Percentiles rank a stretch among this genome's conserved stretches.
These are phyloP conservation scores for Muscina levida DNA, from an alignment of 2,888 invertebrate genomes.

Conservation along the genomic window DNA sequence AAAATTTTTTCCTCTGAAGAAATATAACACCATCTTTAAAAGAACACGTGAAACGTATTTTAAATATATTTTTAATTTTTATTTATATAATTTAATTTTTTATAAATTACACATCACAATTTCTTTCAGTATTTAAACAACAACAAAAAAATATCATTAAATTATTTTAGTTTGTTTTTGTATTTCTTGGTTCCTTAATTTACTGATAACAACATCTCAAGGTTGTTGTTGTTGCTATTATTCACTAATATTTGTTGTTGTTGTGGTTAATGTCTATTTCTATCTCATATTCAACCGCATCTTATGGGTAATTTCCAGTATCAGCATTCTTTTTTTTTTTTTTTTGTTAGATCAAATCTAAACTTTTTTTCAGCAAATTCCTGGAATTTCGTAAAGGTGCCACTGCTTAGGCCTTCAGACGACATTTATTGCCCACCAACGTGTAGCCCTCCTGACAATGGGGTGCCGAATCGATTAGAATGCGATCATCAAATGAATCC, in stretches of 20 bases:
- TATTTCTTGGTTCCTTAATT: too few relatives aligned
- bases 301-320: too few relatives aligned
- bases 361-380: background rate
- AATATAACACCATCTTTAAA: too few relatives aligned
- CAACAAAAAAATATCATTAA: too few relatives aligned
- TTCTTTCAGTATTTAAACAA: conserved; percentile 29
- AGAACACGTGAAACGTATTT: too few relatives aligned
- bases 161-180: too few relatives aligned
- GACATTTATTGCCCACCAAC: conserved; percentile 67
- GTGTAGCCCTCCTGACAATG: conserved; percentile 66
- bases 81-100: background rate
- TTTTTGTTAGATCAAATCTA: background rate
- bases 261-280: background rate
- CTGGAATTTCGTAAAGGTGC: background rate
- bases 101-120: background rate
- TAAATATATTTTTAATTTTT: background rate
- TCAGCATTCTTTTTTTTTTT: too few relatives aligned
- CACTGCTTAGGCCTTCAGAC: conserved; percentile 64
- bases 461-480: conserved; percentile 67
- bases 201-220: too few relatives aligned
- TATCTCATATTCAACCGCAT: background rate
- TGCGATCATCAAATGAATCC: conserved; percentile 58
- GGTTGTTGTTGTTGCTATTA: background rate
- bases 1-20: too few relatives aligned
- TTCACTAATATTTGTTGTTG: background rate